Percentiles rank a stretch among this genome's conserved stretches.
Conservation (phyloP, 1,140 invertebrate species). For the Plectrocnemia conspersa region DNA sequence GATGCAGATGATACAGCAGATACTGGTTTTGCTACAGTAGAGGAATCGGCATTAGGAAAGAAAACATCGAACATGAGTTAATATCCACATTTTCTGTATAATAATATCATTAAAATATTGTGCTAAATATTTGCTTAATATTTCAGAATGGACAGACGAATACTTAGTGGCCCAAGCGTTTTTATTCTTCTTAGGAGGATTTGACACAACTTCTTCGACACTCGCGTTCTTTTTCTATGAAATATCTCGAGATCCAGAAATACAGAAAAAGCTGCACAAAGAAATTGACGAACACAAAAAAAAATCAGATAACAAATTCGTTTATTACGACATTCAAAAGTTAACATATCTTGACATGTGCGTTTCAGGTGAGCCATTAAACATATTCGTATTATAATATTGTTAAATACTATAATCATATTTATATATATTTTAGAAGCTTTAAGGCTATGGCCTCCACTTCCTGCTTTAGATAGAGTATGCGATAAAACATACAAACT, state of each 20-base stretch:
- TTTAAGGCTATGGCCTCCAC: constrained; percentile 11
- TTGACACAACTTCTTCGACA: constrained; percentile 34
- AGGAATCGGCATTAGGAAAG: constrained; percentile 35
- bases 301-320: constrained; percentile 37
- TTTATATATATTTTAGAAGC: too few species aligned
- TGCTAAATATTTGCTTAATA: too few species aligned
- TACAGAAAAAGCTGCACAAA: constrained; percentile 55
- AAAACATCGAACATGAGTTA: constrained; percentile 20
- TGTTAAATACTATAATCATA: too few species aligned
- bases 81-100: too few species aligned
- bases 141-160: constrained; percentile 28
- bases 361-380: constrained; percentile 45
- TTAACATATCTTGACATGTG: constrained; percentile 63
- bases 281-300: constrained; percentile 52
- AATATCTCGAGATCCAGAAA: constrained; percentile 54
- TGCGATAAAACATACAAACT: constrained; percentile 39
- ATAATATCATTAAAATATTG: too few species aligned
- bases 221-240: constrained; percentile 51
- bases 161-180: constrained; percentile 10
- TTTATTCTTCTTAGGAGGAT: constrained; percentile 9
- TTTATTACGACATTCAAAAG: constrained; percentile 45
- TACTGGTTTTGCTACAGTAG: constrained; percentile 37
- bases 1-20: constrained; percentile 9
- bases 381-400: too few species aligned
- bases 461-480: constrained; percentile 39